Conservation (phyloP, 2,888 invertebrate species). For the Sesamia inferens region DNA sequence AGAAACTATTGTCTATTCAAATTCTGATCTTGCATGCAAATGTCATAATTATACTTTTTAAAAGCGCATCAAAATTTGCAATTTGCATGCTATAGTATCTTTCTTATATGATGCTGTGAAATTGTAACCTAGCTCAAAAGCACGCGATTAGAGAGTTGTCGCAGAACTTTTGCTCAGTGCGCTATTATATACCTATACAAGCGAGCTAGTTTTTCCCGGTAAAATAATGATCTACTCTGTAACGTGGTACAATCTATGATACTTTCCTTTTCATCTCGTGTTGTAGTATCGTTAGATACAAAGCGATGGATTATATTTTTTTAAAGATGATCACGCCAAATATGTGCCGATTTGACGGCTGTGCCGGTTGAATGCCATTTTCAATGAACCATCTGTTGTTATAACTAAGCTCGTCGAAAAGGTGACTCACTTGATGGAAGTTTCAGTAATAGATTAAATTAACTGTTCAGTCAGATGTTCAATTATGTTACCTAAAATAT, state of each 20-base stretch:
- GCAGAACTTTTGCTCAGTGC: constrained; percentile 41
- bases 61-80: constrained; percentile 27
- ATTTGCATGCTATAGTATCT: constrained; percentile 40
- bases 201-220: constrained; percentile 44
- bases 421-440: constrained; percentile 12
- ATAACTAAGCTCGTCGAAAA: constrained; percentile 13
- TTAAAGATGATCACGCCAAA: constrained; percentile 52
- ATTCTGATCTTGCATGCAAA: constrained; percentile 10
- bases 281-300: constrained; percentile 42
- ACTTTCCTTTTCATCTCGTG: constrained; percentile 62
- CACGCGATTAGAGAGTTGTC: constrained; percentile 55
- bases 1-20: constrained; percentile 13
- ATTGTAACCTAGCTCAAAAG: constrained; percentile 46
- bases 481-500: constrained; percentile 7
- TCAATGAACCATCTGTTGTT: constrained; percentile 60
- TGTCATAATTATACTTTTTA: constrained; percentile 34
- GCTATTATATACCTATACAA: constrained; percentile 43
- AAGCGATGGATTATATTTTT: constrained; percentile 36
- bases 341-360: constrained; percentile 41
- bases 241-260: constrained; percentile 33
- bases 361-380: constrained; percentile 50
- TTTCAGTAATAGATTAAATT: constrained; percentile 10
- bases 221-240: constrained; percentile 41
- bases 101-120: constrained; percentile 31
- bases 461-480: constrained; percentile 20